A percentile compares a stretch with the other conserved stretches of the same genome.
These are phyloP conservation scores for Vollenhovia emeryi DNA, from an alignment of 1,140 invertebrate species.

Conservation along the genomic window DNA sequence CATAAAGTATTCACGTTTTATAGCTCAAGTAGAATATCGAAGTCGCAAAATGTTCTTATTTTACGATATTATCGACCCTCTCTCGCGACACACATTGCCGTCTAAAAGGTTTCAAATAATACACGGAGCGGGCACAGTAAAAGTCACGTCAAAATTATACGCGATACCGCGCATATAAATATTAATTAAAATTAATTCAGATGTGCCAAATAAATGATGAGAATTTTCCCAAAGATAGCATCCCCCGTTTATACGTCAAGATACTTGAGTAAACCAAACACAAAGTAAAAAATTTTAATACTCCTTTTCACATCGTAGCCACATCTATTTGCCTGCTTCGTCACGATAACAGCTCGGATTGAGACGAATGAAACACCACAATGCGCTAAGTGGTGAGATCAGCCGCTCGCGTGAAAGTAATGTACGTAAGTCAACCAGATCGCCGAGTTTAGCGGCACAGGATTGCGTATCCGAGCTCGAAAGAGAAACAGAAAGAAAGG, in stretches of 20 bases:
- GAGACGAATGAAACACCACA: constrained; percentile 2
- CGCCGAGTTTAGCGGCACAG: constrained; percentile 28
- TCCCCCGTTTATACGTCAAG: too few relatives aligned
- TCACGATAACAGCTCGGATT: constrained; percentile 3
- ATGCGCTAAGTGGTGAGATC: background rate
- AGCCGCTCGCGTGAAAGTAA: constrained; percentile 43
- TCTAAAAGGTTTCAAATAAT: background rate
- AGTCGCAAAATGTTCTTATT: constrained; percentile 23
- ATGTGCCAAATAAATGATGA: background rate
- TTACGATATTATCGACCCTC: background rate
- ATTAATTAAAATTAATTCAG: constrained; percentile 15
- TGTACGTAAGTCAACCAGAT: constrained; percentile 29
- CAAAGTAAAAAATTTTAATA: background rate
- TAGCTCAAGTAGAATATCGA: background rate
- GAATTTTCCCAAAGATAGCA: background rate
- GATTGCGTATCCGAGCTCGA: constrained; percentile 38
- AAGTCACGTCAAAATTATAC: background rate
- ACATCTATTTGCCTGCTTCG: background rate
- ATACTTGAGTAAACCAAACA: background rate
- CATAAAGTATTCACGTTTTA: constrained; percentile 31
- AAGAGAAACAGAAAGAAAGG: constrained; percentile 28
- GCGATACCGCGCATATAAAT: too few relatives aligned
- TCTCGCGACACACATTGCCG: background rate
- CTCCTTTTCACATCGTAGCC: background rate
- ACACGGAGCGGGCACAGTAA: background rate